Base-by-base conservation (phyloP, 30 jellyfish, hydroid and myxozoan species). In the Hydractinia echinata region DNA sequence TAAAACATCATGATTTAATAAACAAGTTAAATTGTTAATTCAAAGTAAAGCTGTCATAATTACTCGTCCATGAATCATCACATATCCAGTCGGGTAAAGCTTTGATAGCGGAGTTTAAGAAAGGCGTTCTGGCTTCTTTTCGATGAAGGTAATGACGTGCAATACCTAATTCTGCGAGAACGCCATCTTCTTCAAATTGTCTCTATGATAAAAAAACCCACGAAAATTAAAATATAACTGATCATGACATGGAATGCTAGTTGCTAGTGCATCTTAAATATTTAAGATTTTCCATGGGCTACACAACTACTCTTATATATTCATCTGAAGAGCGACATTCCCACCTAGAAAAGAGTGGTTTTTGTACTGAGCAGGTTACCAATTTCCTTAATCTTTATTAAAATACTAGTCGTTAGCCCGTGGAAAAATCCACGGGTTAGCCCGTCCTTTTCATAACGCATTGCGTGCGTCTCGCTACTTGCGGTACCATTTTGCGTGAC, bases 111-210 rank as follows among this genome's bases (percentile, higher is more conserved):
- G 53, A 60, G 51, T 58, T 76, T 85, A 93, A 9, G 82, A 79
- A 81, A 52, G 78, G 78, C 54, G 96, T 86, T 54, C 55, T 77
- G 15, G 99, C 83, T n/a, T 70, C 60, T 8, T 90, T 86, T 10
- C 99, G 96, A 76, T 87, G 96, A 8, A 93, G 51, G 69, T 53
- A 87, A 79, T 93, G 99, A 4, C 92, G 91, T 5, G 95, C 96
- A 61, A 84, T 19, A 5, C 96, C 92, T 51, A 93, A 53, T 67
- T 93, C 96, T 54, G 95, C 86, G 19, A 92, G 51, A 14, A 61
- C 66, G 13, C 39, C n/a, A 18, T 50, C 19, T 49, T 51, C 56
- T 49, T 53, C 55, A 39, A 4, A 87, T 62, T 54, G 51, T 80
- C 56, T 66, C 86, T 15, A 62, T 83, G 0, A 48, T 55, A 71